Evolutionary conservation across 2,113 vertebrate species (phyloP), one percentile per base, ranked within the genome.

Genomic region (Notiomystis cincta): DNA sequence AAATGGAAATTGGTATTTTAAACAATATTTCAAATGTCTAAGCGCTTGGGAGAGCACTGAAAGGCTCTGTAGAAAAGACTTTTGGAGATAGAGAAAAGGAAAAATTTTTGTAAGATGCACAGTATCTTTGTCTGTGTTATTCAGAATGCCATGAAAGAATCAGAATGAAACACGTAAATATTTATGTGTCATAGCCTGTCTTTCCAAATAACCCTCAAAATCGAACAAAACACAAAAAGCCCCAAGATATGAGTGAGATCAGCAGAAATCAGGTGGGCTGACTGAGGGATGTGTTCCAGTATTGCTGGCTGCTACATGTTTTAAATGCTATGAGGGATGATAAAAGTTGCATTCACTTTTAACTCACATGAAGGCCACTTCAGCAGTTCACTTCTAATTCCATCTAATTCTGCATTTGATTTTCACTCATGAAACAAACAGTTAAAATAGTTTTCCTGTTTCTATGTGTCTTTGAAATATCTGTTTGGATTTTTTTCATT

Each of bases 221-320:
- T 9, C 0, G 1, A 86, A 44, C 20, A 64, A 22, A 80, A 37
- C 25, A 19, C 23, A 50, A 42, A 64, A 56, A 64, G 2, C 4
- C 22, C 18, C 24, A 75, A 53, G 17, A 84, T 78, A 87, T 18
- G 15, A 42, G 56, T 81, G 87, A 93, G 54, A 94, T 87, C 87
- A 95, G 86, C 77, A 90, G 82, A 95, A 96, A 92, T 13, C 20
- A 91, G 53, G 18, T 90, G 62, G 61, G 48, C 84, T 82, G 62
- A 28, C 31, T 50, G 53, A 73, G 37, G 54, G 60, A 87, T 66
- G 33, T 61, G 20, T 77, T 90, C 57, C 27, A 44, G n/a, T 12
- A 18, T 20, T 37, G 15, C 50, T 35, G 28, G 64, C 61, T 90
- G 61, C 33, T 61, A 20, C 15, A 62, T 14, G n/a, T 64, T 92